These are phyloP conservation scores for Neolamprologus modestus DNA, from an alignment of 2,113 vertebrate genomes.

Conservation along the genomic window DNA sequence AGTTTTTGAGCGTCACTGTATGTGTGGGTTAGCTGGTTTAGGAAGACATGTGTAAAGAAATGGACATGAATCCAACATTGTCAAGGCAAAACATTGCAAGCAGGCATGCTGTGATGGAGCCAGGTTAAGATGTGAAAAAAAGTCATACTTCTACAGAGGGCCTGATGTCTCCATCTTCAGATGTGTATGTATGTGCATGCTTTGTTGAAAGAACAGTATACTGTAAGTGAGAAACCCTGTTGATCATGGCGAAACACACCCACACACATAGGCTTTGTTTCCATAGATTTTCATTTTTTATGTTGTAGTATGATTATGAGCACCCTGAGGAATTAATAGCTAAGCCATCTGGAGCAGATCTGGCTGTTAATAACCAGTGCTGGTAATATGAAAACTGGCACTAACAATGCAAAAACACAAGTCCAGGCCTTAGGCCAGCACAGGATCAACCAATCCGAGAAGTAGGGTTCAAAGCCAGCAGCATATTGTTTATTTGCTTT, in stretches of 20 bases:
- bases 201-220: not conserved
- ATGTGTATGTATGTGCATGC: not conserved
- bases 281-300: not conserved
- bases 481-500: not conserved
- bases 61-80: not conserved
- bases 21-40: not conserved
- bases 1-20: not conserved
- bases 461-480: not conserved
- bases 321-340: not conserved
- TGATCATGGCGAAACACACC: not conserved
- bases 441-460: not conserved
- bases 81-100: not conserved
- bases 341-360: conserved; percentile 1
- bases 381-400: not conserved
- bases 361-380: not conserved
- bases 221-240: not conserved
- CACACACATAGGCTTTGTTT: not conserved
- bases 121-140: not conserved
- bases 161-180: not conserved
- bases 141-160: not conserved
- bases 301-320: not conserved
- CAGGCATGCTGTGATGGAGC: not conserved
- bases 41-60: not conserved
- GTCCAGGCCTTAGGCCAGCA: not conserved
- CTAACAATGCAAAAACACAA: not conserved